A percentile compares a stretch with the other conserved stretches of the same genome.
Conservation (phyloP, 2,888 invertebrate species). For the Drosophila limbata region DNA sequence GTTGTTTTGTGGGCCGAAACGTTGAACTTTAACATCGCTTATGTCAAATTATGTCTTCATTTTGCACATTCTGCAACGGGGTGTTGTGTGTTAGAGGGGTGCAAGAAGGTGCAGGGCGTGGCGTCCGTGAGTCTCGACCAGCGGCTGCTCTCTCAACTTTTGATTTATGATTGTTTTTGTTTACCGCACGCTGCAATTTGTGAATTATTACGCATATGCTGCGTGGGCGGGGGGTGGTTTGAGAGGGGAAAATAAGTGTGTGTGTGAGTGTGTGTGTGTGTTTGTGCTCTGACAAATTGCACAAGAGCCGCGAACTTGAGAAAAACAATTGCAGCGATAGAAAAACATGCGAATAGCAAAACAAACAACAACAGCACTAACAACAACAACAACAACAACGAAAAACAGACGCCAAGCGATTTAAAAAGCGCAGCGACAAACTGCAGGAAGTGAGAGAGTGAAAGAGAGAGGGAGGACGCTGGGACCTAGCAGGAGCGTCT, state of each 20-base stretch:
- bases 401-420: slow-evolving; percentile 45
- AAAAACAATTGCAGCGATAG: slow-evolving; percentile 74
- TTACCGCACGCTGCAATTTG: slow-evolving; percentile 69
- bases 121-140: slow-evolving; percentile 56
- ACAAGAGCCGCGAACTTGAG: slow-evolving; percentile 73
- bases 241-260: background rate
- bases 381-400: slow-evolving; percentile 32
- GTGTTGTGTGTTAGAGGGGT: background rate
- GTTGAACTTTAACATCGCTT: slow-evolving; percentile 82
- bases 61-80: slow-evolving; percentile 54
- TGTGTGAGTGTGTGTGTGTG: slow-evolving; percentile 5
- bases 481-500: background rate
- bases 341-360: slow-evolving; percentile 66
- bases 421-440: slow-evolving; percentile 63
- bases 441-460: slow-evolving; percentile 54
- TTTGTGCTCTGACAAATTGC: slow-evolving; percentile 63
- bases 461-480: background rate
- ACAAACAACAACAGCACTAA: slow-evolving; percentile 34
- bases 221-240: slow-evolving; percentile 4
- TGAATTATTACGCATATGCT: slow-evolving; percentile 72
- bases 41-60: slow-evolving; percentile 83
- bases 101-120: slow-evolving; percentile 52
- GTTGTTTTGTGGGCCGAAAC: slow-evolving; percentile 45
- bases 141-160: slow-evolving; percentile 38
- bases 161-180: slow-evolving; percentile 77